Evolutionary conservation across 1,140 invertebrate genomes (phyloP), one percentile per base, ranked within the genome.

Genomic region (Drosophila punjabiensis): DNA sequence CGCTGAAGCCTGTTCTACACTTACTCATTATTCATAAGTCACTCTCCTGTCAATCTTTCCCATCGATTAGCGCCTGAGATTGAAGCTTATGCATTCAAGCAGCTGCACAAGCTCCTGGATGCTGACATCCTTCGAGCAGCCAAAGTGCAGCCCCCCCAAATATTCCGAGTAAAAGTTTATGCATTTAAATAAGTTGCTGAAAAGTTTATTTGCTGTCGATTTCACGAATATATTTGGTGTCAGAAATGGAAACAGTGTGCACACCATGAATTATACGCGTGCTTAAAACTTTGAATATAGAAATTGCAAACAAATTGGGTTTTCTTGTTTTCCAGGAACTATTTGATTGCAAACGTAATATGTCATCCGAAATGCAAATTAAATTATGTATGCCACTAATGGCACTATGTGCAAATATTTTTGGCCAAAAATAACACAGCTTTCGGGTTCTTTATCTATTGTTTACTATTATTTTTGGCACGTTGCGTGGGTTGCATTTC

Each of bases 101-200:
- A 73, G 47, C 35, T 68, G 68, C 48, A 70, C 47, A 70, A 45
- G 45, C 53, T 52, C 18, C 55, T 33, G 39, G n/a, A 28, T 41
- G 32, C 56, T 33, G 39, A 20, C 43, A 45, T 55, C 37, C 37
- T 37, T 47, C 24, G 43, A 71, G 50, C n/a, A 39, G 20, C 66
- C 18, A 41, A 62, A 76, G 33, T 47, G 56, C 66, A 55, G 28
- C 37, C 45, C 28, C 41, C 33, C 16, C 30, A 2, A 24, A 56
- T 18, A 18, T 56, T 24, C 2, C 10, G 2, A 9, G 1, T 11
- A 47, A 75, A 87, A 88, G 28, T 87, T 87, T 82, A 45, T 56
- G 64, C 70, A 88, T 87, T 83, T 83, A 77, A 87, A 88, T 87
- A 86, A 86, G 76, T 87, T 74, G 60, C 48, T 68, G 60, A 79